Evolutionary conservation across 2,797 vertebrate species (phyloP), one percentile per base, ranked within the genome.

Genomic region (Oreochromis mossambicus): DNA sequence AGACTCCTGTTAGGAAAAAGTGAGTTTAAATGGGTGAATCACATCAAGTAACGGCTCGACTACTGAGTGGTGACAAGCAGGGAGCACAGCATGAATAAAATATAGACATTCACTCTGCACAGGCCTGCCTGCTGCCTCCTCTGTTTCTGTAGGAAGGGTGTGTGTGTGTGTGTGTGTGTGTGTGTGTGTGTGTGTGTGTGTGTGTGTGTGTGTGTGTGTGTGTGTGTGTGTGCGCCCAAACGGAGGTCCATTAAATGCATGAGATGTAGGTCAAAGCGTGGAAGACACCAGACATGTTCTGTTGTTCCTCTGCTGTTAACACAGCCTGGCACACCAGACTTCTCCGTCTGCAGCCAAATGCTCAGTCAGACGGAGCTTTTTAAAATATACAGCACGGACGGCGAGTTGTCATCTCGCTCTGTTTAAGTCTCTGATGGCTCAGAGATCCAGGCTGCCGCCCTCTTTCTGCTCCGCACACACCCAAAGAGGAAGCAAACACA

Each of bases 1-100:
- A 73, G 54, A 68, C 75, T 63, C 56, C 41, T 56, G 38, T 82
- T 55, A 12, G 48, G 21, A 21, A 63, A 78, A 54, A 66, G 52
- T 66, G 51, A 58, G 52, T 76, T 87, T 76, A 81, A 84, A 81
- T 82, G 79, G 80, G 70, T 77, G 89, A 93, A 90, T 90, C 86
- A 87, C 85, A 90, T 90, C 82, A 86, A 83, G 87, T 83, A 83
- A 91, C 68, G 86, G 86, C 75, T 46, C 66, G 78, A 83, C 75
- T 81, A 55, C 83, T 68, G 63, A 89, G 77, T 43, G 52, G 88
- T 83, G 91, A 93, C 86, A 92, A 90, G 80, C 88, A 66, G 78
- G 78, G 78, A 81, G 81, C 87, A 29, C 43, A 61, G 89, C 91
- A 94, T 95, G 84, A 93, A 94, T 95, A 92, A 95, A 93, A 93